A percentile compares a stretch with the other conserved stretches of the same genome.
Conservation (phyloP, 1,140 invertebrate species). For the Branchinecta lindahli region DNA sequence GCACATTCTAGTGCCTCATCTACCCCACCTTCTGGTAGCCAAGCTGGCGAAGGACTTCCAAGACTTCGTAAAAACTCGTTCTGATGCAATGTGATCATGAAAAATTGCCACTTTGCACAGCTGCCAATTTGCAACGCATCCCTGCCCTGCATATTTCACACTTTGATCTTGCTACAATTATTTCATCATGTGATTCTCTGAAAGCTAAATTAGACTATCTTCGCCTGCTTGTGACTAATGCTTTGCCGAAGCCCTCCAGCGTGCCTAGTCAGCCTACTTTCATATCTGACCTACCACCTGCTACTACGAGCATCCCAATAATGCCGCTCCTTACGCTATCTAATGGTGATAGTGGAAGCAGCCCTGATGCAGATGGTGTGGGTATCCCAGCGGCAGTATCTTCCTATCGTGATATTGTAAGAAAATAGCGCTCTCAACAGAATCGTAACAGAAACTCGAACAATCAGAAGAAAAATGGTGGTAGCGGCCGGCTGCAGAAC, state of each 20-base stretch:
- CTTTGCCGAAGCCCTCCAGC: neutral
- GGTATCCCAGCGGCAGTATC: neutral
- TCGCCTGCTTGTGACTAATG: neutral
- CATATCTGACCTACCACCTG: neutral
- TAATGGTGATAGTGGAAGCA: neutral
- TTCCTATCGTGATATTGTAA: neutral
- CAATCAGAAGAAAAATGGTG: neutral
- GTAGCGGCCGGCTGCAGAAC: neutral
- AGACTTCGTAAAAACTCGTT: no score
- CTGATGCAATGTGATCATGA: no score
- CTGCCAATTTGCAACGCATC: neutral
- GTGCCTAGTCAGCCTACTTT: neutral
- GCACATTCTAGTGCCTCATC: no score
- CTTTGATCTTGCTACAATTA: neutral
- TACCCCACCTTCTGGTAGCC: no score
- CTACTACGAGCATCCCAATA: neutral
- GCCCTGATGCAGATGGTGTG: neutral
- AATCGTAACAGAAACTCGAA: neutral
- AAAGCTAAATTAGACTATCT: neutral
- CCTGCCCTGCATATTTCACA: constrained; percentile 8
- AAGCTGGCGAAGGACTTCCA: no score
- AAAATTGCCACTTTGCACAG: no score
- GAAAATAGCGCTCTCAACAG: neutral
- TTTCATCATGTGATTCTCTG: neutral
- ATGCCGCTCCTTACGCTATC: neutral